Base-by-base conservation (phyloP, 2,797 vertebrate species). In the Tolypeutes matacus region DNA sequence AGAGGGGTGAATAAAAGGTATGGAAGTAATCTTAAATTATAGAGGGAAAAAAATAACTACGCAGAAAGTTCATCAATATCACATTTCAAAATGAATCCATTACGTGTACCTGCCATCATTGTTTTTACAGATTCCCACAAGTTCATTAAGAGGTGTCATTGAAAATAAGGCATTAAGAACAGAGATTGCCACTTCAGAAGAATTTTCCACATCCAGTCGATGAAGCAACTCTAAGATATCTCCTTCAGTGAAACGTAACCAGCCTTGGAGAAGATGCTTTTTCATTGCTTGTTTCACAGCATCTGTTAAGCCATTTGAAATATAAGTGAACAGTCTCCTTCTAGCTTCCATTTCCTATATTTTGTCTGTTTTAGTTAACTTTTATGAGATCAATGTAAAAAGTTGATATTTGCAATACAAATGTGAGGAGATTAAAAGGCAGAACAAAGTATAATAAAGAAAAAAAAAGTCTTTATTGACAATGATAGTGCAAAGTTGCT, bases 131-230 rank as follows among this genome's bases (percentile, higher is more conserved):
- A 98, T 98, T 95, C 98, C 98, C 95, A 98, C 96, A n/a, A 99
- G 96, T 1, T 99, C 98, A 62, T 97, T 98, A 12, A 98, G 77
- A 5, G 98, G 89, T 46, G 97, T 98, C 75, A 97, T 94, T 31
- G 97, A 98, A 97, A 99, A 99, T 13, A 99, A 91, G 70, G 99
- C 98, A 88, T 98, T 98, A 91, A 99, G 98, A 7, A 98, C 98
- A 46, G 98, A 97, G 75, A 98, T 93, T 12, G 99, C 99, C 2
- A 99, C 99, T 95, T 99, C 98, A 23, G 99, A 97, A 65, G 99
- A 99, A 96, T 99, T 99, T 98, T 99, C 99, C 25, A 99, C 99
- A 97, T 99, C 99, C 84, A 99, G 98, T 46, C 98, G 98, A 97
- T 99, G 99, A 82, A 99, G 99, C 86, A 99, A 96, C 95, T 99